These are phyloP conservation scores for Pygmarrhopalites habei DNA, from an alignment of 1,140 invertebrate genomes.

Conservation along the genomic window DNA sequence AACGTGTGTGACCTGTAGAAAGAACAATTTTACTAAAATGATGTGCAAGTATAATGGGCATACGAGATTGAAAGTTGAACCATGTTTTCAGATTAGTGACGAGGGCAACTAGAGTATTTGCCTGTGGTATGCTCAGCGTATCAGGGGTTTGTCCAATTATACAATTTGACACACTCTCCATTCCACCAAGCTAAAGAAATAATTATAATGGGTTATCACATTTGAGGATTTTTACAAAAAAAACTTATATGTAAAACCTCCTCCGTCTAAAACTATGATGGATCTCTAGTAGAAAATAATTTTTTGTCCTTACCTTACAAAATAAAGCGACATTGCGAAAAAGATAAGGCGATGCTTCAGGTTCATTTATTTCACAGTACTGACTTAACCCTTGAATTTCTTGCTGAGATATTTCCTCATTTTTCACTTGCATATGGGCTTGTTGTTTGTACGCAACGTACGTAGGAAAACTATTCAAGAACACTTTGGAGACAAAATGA, in stretches of 20 bases:
- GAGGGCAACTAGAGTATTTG: slow-evolving; percentile 81
- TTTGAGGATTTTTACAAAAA: too few relatives aligned
- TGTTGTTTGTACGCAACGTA: slow-evolving; percentile 76
- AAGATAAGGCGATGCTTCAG: slow-evolving; percentile 81
- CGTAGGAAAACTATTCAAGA: slow-evolving; percentile 79
- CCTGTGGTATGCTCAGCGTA: slow-evolving; percentile 71
- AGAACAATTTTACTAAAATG: too few relatives aligned
- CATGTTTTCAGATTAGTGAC: slow-evolving; percentile 89
- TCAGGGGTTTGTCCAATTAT: slow-evolving; percentile 68
- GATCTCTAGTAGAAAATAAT: too few relatives aligned
- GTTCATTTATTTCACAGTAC: slow-evolving; percentile 86
- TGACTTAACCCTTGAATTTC: slow-evolving; percentile 67
- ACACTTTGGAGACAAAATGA: slow-evolving; percentile 70
- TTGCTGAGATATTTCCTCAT: slow-evolving; percentile 68
- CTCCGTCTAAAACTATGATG: not conserved
- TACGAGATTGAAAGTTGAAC: slow-evolving; percentile 75
- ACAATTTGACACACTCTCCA: slow-evolving; percentile 73
- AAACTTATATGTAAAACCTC: not conserved
- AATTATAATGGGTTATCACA: too few relatives aligned
- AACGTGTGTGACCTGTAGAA: too few relatives aligned
- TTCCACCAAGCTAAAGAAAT: slow-evolving; percentile 61
- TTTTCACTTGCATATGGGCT: slow-evolving; percentile 64
- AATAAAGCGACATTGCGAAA: slow-evolving; percentile 83
- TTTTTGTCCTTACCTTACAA: slow-evolving; percentile 46
- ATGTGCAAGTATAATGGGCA: too few relatives aligned